Conservation (phyloP, 2,113 vertebrate genomes). For the Panthera tigris region DNA sequence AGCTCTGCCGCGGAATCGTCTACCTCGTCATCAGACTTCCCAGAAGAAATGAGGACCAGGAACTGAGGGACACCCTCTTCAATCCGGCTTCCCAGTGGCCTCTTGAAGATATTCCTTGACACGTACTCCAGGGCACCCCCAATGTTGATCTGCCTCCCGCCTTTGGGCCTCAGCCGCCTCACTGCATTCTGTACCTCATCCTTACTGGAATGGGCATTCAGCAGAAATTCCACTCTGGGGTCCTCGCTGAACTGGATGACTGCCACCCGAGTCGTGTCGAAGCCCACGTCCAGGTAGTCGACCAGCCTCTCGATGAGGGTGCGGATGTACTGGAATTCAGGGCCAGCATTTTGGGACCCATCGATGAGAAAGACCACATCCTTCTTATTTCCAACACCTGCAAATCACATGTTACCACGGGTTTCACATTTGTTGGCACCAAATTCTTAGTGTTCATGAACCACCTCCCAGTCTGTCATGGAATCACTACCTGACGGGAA, state of each 20-base stretch:
- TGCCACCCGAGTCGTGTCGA: slow-evolving; percentile 90
- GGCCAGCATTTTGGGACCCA: slow-evolving; percentile 85
- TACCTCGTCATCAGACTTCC: slow-evolving; percentile 90
- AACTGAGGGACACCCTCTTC: slow-evolving; percentile 96
- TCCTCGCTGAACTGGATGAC: slow-evolving; percentile 96
- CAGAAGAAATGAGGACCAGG: slow-evolving; percentile 91
- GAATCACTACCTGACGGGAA: rapidly evolving
- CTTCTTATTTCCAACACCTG: slow-evolving; percentile 85
- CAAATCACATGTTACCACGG: rapidly evolving
- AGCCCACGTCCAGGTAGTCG: slow-evolving; percentile 90
- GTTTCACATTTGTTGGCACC: rapidly evolving
- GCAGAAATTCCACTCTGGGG: slow-evolving; percentile 89
- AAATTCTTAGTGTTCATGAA: rapidly evolving
- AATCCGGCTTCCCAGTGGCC: slow-evolving; percentile 93
- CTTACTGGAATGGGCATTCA: slow-evolving; percentile 91
- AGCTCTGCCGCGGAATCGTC: slow-evolving; percentile 86
- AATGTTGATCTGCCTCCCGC: slow-evolving; percentile 88
- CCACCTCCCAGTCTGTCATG: neutral
- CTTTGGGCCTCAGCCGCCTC: slow-evolving; percentile 85
- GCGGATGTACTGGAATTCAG: slow-evolving; percentile 89
- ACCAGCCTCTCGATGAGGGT: slow-evolving; percentile 90
- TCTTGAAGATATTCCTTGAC: slow-evolving; percentile 91
- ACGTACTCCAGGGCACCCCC: slow-evolving; percentile 93
- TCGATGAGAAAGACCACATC: slow-evolving; percentile 97
- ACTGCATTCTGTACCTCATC: slow-evolving; percentile 89